A percentile compares a stretch with the other conserved stretches of the same genome.
These are phyloP conservation scores for Onthophagus taurus DNA, from an alignment of 1,140 invertebrate species.

Conservation along the genomic window DNA sequence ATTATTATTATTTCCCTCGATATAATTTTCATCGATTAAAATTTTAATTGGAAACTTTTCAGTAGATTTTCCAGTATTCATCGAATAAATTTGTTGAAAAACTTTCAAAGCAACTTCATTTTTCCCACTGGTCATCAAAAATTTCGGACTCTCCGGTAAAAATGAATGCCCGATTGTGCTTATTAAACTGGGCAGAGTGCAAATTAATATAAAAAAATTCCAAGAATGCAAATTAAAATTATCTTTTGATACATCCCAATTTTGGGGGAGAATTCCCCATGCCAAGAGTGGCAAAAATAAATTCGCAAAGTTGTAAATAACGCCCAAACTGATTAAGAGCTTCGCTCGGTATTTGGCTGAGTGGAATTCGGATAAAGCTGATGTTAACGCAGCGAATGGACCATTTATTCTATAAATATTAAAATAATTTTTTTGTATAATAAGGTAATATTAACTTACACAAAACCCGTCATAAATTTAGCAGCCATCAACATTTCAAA, in stretches of 20 bases:
- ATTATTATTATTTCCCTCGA: slow-evolving; percentile 7
- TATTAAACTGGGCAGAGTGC: slow-evolving; percentile 53
- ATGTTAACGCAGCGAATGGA: slow-evolving; percentile 59
- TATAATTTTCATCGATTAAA: slow-evolving; percentile 22
- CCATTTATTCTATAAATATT: slow-evolving; percentile 54
- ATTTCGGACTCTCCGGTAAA: slow-evolving; percentile 70
- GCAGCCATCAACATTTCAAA: slow-evolving; percentile 59
- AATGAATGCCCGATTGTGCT: slow-evolving; percentile 47
- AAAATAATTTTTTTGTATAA: background rate
- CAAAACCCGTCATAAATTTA: slow-evolving; percentile 65
- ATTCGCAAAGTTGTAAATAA: slow-evolving; percentile 50
- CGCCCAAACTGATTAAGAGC: slow-evolving; percentile 50
- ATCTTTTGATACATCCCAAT: slow-evolving; percentile 23
- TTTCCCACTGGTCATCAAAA: slow-evolving; percentile 60
- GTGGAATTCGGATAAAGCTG: slow-evolving; percentile 61
- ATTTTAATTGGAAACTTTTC: slow-evolving; percentile 46
- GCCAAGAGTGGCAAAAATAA: slow-evolving; percentile 45
- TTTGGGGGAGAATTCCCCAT: slow-evolving; percentile 43
- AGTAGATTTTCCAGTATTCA: slow-evolving; percentile 51
- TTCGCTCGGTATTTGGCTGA: slow-evolving; percentile 49
- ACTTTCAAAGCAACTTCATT: slow-evolving; percentile 55
- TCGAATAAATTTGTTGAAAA: slow-evolving; percentile 47
- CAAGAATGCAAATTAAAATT: slow-evolving; percentile 51
- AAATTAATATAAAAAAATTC: slow-evolving; percentile 60
- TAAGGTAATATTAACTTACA: slow-evolving; percentile 47